A percentile compares a stretch with the other conserved stretches of the same genome.
Evolutionary conservation across 2,888 invertebrate species (phyloP).

Genomic region (Lycaena phlaeas): DNA sequence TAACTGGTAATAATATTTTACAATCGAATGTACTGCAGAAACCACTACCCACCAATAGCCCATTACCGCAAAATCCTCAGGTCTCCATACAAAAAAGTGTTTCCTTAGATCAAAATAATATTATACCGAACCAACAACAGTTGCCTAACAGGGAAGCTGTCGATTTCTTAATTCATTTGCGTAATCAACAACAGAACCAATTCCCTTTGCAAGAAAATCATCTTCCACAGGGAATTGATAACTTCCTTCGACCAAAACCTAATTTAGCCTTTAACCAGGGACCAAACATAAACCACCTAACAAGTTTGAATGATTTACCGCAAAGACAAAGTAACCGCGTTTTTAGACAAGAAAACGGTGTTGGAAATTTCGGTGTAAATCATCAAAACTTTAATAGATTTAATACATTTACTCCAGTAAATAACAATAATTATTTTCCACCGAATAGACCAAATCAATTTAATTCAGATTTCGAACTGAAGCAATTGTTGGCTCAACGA

Average conservation of each 20-base stretch:
- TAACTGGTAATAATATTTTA: constrained; percentile 47
- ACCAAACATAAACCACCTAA: constrained; percentile 43
- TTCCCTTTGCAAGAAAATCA: constrained; percentile 64
- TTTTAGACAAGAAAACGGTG: constrained; percentile 71
- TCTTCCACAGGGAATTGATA: constrained; percentile 55
- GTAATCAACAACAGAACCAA: constrained; percentile 54
- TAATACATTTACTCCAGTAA: constrained; percentile 40
- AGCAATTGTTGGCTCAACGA: constrained; percentile 76
- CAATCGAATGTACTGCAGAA: constrained; percentile 32
- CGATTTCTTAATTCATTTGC: constrained; percentile 63
- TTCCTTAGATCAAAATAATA: constrained; percentile 37
- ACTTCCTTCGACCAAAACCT: constrained; percentile 47
- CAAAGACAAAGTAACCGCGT: constrained; percentile 55
- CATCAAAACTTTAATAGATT: constrained; percentile 46
- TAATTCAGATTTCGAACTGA: constrained; percentile 71
- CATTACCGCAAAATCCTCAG: constrained; percentile 39
- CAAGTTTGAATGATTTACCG: constrained; percentile 35
- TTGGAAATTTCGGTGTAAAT: constrained; percentile 78
- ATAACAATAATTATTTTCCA: constrained; percentile 43
- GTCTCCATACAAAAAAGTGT: constrained; percentile 70
- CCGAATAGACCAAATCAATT: constrained; percentile 45
- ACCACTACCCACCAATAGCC: constrained; percentile 33
- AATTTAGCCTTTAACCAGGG: constrained; percentile 42
- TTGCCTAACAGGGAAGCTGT: constrained; percentile 72
- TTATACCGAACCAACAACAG: constrained; percentile 66